phyloP scores from a whole-genome alignment of 2,797 vertebrate species.

The Ceyx erithaca region DNA sequence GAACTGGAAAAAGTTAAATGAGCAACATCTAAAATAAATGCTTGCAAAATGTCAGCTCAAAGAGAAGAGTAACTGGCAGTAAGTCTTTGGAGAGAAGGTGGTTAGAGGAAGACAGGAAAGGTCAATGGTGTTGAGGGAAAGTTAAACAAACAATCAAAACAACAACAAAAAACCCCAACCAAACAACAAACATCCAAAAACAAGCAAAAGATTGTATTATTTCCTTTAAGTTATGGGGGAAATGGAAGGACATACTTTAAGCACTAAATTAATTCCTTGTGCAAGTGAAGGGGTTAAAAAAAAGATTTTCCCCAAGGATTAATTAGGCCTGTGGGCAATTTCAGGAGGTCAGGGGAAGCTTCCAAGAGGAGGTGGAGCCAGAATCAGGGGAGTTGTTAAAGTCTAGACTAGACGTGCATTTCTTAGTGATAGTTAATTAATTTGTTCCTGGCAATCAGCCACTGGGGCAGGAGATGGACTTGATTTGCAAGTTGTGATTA shows the following conservation, averaged over 20 bases:
- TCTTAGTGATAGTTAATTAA: constrained; percentile 55
- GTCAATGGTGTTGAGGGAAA: not conserved
- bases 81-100: not conserved
- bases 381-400: not conserved
- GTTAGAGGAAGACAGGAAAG: not conserved
- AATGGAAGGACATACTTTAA: not conserved
- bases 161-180: not conserved
- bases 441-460: constrained; percentile 53
- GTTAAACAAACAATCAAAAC: too few relatives aligned
- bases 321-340: not conserved
- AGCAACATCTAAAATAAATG: not conserved
- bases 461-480: constrained; percentile 10
- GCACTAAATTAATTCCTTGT: not conserved
- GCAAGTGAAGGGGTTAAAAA: not conserved
- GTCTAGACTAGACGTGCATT: not conserved
- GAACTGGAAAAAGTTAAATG: constrained; percentile 60
- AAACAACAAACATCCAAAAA: not conserved
- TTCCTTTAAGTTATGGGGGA: not conserved
- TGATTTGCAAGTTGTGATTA: constrained; percentile 29
- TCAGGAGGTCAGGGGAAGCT: not conserved
- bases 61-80: not conserved
- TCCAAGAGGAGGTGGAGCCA: constrained; percentile 25
- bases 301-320: not conserved
- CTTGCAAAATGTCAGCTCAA: not conserved
- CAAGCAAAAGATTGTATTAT: not conserved